These are phyloP conservation scores for Hyppa rectilinea DNA, from an alignment of 2,888 invertebrate species.

Conservation along the genomic window DNA sequence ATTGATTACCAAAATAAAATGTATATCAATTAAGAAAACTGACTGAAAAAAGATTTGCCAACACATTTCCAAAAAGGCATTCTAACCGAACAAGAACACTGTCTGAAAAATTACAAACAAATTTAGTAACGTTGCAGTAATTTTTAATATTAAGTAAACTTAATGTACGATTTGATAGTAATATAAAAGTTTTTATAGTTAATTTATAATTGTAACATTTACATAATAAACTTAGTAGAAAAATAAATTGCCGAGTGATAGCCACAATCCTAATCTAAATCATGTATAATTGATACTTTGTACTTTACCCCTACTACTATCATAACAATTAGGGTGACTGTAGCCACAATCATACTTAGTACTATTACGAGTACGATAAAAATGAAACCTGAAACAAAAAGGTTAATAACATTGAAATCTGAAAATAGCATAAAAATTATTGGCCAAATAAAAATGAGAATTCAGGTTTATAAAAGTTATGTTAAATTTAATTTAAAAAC, in stretches of 20 bases:
- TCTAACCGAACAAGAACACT: not conserved
- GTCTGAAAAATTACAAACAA: not conserved
- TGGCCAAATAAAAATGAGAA: not conserved
- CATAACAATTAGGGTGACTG: constrained; percentile 29
- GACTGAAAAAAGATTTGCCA: not conserved
- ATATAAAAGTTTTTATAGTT: no score
- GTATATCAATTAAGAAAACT: not conserved
- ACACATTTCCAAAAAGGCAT: not conserved
- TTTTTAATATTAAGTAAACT: not conserved
- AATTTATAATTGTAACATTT: not conserved
- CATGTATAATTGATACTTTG: constrained; percentile 32
- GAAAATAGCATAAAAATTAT: not conserved
- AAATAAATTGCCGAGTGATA: constrained; percentile 13
- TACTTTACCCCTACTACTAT: constrained; percentile 37
- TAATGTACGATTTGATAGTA: not conserved
- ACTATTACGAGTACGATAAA: constrained; percentile 41
- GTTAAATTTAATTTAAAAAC: no score
- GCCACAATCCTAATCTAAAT: constrained; percentile 31
- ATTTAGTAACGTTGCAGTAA: not conserved
- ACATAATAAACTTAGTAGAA: not conserved
- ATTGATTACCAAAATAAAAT: not conserved
- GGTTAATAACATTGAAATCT: not conserved
- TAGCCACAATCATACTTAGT: constrained; percentile 42
- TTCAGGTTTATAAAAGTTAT: not conserved
- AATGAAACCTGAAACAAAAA: constrained; percentile 67